Conservation (phyloP, 2,113 vertebrate genomes). For the Eublepharis macularius region DNA sequence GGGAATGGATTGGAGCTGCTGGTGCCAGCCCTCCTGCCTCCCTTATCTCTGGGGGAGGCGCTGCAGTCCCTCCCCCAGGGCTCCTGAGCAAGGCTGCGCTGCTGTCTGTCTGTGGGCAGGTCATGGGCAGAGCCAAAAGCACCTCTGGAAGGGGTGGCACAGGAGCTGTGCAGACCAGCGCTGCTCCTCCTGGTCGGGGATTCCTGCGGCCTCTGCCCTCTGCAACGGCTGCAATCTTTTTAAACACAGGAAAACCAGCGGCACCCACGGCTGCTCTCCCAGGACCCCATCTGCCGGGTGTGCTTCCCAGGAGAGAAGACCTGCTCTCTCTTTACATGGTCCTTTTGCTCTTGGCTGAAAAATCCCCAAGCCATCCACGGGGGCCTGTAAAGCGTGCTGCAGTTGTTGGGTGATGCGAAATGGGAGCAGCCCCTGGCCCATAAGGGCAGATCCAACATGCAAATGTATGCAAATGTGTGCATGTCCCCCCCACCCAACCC, state of each 20-base stretch:
- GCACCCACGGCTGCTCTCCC: no score
- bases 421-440: no score
- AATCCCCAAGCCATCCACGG: neutral
- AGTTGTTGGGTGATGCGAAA: neutral
- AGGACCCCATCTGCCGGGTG: neutral
- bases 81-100: conserved; percentile 25
- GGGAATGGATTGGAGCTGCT: conserved; percentile 65
- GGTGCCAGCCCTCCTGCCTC: conserved; percentile 75
- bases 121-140: conserved; percentile 41
- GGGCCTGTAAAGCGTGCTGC: neutral
- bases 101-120: conserved; percentile 56
- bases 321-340: no score
- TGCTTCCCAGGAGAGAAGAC: neutral
- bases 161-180: conserved; percentile 44
- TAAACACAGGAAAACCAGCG: no score
- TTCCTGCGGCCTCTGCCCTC: conserved; percentile 36
- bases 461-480: no score
- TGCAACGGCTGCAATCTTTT: conserved; percentile 25
- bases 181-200: conserved; percentile 38
- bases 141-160: conserved; percentile 48
- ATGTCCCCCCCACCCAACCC: no score
- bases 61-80: conserved; percentile 1
- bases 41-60: conserved; percentile 68
- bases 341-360: no score
- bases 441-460: no score